Evolutionary conservation across 1,140 invertebrate genomes (phyloP).

Genomic region (Gryllus bimaculatus): DNA sequence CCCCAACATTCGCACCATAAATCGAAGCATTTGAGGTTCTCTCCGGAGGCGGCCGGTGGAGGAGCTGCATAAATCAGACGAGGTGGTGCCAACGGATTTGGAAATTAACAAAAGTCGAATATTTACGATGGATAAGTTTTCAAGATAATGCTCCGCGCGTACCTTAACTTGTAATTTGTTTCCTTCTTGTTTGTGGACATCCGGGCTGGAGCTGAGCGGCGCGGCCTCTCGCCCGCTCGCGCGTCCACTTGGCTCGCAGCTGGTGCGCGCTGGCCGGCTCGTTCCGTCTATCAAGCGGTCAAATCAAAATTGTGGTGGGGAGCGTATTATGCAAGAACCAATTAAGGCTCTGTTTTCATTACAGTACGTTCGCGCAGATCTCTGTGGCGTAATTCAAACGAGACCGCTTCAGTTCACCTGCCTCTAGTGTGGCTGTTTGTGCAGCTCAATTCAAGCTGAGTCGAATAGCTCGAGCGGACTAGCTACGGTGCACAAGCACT

Average conservation of each 20-base stretch:
- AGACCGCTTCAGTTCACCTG: too few species aligned
- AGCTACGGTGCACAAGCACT: too few species aligned
- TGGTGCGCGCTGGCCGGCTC: background rate
- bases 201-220: background rate
- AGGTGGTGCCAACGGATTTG: background rate
- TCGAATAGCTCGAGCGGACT: too few species aligned
- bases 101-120: constrained; percentile 5
- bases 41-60: background rate
- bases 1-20: constrained; percentile 3
- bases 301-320: background rate
- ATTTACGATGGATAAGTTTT: constrained; percentile 1
- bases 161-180: constrained; percentile 5
- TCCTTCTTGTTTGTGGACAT: background rate
- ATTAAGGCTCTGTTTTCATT: background rate
- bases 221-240: background rate
- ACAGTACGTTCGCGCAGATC: too few species aligned
- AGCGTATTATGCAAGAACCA: background rate
- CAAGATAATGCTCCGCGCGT: background rate
- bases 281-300: background rate
- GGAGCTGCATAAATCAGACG: background rate
- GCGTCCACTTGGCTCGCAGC: background rate
- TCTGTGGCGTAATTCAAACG: too few species aligned
- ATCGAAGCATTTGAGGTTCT: background rate
- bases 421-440: too few species aligned
- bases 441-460: too few species aligned